Base-by-base conservation (phyloP, 2,888 invertebrate species). In the Ichneumoninae sp. region DNA sequence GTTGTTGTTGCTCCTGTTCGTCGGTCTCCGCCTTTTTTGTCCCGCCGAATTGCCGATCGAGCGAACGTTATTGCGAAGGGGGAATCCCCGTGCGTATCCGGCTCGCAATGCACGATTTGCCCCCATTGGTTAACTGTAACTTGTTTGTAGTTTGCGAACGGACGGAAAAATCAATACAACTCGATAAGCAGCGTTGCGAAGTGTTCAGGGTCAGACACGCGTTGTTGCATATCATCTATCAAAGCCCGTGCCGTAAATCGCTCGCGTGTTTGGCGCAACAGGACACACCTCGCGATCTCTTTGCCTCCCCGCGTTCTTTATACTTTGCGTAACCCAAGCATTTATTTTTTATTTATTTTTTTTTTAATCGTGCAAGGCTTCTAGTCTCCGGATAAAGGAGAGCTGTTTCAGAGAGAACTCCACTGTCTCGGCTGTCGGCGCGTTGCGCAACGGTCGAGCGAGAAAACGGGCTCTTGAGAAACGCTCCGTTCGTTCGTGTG, bases 321-420 rank as follows among this genome's bases (percentile, higher is more conserved):
- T 68, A 80, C 69, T 79, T 88, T 88, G 88, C 87, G 86, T 88
- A 88, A 88, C 57, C 75, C 80, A 85, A 83, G 66, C n/a, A 16
- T 8, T 7, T 40, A 5, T 1, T 33, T n/a, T 69, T 19, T 6
- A 47, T 44, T 54, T 19, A 60, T 44, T 82, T 26, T 60, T n/a
- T 76, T 65, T 13, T 13, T 68, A 10, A 13, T 71, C 50, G 40
- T 52, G 26, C 44, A 57, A 5, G 36, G 33, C 36, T 70, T 86
- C 36, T 85, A 83, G 52, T 54, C 40, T 86, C 87, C 81, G 88
- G 86, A 87, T 89, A 88, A 89, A 83, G 86, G 85, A 86, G 86
- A 88, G 40, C 76, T 65, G 69, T 78, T 69, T 77, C 68, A 47
- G 71, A 68, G 40, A 47, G 47, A 68, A 74, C 70, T 73, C 19